A percentile compares a stretch with the other conserved stretches of the same genome.
Conservation (phyloP, 2,888 invertebrate genomes). For the Adela reaumurella region DNA sequence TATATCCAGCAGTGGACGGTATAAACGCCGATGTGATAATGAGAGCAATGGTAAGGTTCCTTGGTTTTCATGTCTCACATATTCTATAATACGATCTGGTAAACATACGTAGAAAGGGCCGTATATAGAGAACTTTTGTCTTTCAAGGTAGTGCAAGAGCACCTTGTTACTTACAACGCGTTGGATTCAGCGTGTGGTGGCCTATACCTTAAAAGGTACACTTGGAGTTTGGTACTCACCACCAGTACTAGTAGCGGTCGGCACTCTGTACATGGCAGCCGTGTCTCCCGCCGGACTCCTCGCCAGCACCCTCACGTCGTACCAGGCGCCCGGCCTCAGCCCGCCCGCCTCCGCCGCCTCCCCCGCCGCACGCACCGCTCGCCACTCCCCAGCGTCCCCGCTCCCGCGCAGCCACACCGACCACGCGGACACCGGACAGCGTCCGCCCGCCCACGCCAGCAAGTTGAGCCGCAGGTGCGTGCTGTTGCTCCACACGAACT, state of each 20-base stretch:
- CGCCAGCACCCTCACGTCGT: conserved; percentile 54
- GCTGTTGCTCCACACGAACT: conserved; percentile 66
- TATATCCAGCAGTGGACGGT: too few relatives aligned
- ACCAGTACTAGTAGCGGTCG: conserved; percentile 49
- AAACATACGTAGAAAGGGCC: too few relatives aligned
- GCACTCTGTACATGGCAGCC: conserved; percentile 49
- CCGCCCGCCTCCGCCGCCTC: conserved; percentile 45
- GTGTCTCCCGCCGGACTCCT: conserved; percentile 53
- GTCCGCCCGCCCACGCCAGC: conserved; percentile 67
- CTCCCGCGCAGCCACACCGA: conserved; percentile 49
- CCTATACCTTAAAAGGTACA: too few relatives aligned
- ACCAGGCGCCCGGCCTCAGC: conserved; percentile 54
- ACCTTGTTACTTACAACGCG: too few relatives aligned
- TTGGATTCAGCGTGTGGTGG: too few relatives aligned
- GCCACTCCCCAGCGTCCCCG: conserved; percentile 26
- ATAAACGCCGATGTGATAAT: too few relatives aligned
- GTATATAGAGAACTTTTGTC: too few relatives aligned
- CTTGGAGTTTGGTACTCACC: conserved; percentile 26
- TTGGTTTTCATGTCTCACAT: too few relatives aligned
- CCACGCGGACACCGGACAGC: conserved; percentile 66
- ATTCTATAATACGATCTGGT: too few relatives aligned
- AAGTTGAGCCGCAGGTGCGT: conserved; percentile 66
- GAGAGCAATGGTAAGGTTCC: too few relatives aligned
- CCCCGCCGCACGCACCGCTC: neutral
- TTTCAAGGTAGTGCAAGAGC: too few relatives aligned